A percentile compares a stretch with the other conserved stretches of the same genome.
Conservation (phyloP, 2,888 invertebrate species). For the Orthosia gracilis region DNA sequence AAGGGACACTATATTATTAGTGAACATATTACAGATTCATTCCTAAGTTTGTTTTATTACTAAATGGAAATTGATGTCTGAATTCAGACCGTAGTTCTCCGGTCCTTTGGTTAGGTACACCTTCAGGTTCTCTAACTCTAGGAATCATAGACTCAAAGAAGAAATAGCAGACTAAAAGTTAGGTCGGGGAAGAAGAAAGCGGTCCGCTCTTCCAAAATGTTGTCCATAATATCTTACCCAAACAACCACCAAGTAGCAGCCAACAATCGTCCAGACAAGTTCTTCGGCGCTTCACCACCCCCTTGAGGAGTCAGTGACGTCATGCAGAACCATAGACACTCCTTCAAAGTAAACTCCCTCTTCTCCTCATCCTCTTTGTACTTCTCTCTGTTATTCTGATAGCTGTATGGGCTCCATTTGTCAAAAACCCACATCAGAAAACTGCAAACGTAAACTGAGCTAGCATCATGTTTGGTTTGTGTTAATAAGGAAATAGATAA, state of each 20-base stretch:
- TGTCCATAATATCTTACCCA: conserved; percentile 89
- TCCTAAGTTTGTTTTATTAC: not conserved
- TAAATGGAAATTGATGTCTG: not conserved
- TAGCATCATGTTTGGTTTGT: not conserved
- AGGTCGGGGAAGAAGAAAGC: too few relatives aligned
- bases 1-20: not conserved
- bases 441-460: conserved; percentile 85
- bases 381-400: conserved; percentile 98
- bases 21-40: too few relatives aligned
- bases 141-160: too few relatives aligned
- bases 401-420: conserved; percentile 99
- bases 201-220: too few relatives aligned
- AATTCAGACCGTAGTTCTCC: not conserved
- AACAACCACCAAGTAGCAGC: conserved; percentile 99
- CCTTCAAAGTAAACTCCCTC: conserved; percentile 98
- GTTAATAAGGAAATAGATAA: conserved; percentile 4
- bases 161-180: not conserved
- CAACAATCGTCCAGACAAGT: conserved; percentile 97
- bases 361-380: conserved; percentile 98
- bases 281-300: conserved; percentile 99
- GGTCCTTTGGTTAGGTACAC: too few relatives aligned
- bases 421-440: conserved; percentile 99
- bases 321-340: conserved; percentile 99
- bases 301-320: conserved; percentile 99
- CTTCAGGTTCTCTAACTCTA: too few relatives aligned